Evolutionary conservation across 2,113 vertebrate species (phyloP), one percentile per base, ranked within the genome.

Genomic region (Psettodes erumei): DNA sequence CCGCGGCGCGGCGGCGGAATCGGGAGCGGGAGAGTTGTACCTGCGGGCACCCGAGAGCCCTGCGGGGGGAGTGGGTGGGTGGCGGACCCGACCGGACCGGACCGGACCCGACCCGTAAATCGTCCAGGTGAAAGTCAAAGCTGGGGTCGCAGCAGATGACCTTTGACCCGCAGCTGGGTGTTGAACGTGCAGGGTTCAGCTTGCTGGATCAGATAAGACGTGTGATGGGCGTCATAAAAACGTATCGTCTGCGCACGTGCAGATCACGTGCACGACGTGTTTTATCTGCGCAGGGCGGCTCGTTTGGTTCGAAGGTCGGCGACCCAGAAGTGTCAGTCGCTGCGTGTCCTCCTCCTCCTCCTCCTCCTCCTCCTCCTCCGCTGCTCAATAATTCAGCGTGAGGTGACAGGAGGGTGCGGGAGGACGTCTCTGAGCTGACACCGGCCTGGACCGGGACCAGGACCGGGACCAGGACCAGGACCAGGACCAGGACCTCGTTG

Each of bases 241-340:
- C 50, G 1, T n/a, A n/a, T n/a, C n/a, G n/a, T n/a, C n/a, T n/a
- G n/a, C n/a, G n/a, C n/a, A n/a, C n/a, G n/a, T n/a, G n/a, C n/a
- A n/a, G n/a, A n/a, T n/a, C n/a, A n/a, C n/a, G n/a, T n/a, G n/a
- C n/a, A n/a, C n/a, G n/a, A n/a, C n/a, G n/a, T n/a, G n/a, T n/a
- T n/a, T n/a, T n/a, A n/a, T n/a, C n/a, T n/a, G n/a, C n/a, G n/a
- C n/a, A n/a, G n/a, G n/a, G n/a, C n/a, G n/a, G n/a, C n/a, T 21
- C 32, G 3, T 53, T 55, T 50, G 19, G 48, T 66, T 78, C 65
- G 27, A 6, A 21, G 23, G 70, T 75, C 45, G 28, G 73, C 48
- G 81, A 83, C 82, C 80, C 27, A 77, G 80, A 77, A 81, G 82
- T 81, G n/a, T n/a, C n/a, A n/a, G n/a, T n/a, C n/a, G n/a, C n/a